Evolutionary conservation across 35 echinoderm and acorn worm genomes (phyloP).

Genomic region (Patiria miniata): DNA sequence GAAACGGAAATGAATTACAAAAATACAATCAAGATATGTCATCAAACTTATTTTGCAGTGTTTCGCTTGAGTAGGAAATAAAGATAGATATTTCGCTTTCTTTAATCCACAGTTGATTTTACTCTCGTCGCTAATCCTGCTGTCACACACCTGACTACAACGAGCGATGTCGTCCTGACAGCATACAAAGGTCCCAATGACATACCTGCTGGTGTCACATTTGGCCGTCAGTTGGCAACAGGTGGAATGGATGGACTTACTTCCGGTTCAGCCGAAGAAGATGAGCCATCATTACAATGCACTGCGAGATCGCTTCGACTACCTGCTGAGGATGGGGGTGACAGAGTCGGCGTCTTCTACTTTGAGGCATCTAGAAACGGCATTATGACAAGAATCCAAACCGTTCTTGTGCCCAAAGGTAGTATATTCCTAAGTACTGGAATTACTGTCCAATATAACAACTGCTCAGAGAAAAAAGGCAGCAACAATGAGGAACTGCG

Average conservation of each 20-base stretch:
- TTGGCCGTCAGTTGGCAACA: not conserved
- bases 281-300: not conserved
- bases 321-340: not conserved
- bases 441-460: too few relatives aligned
- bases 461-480: too few relatives aligned
- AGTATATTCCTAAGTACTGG: too few relatives aligned
- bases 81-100: not conserved
- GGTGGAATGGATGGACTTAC: conserved; percentile 2
- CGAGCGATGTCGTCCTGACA: not conserved
- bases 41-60: too few relatives aligned
- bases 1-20: too few relatives aligned
- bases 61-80: too few relatives aligned
- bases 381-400: not conserved
- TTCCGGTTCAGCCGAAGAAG: not conserved
- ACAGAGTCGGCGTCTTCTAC: conserved; percentile 11
- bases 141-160: not conserved
- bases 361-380: not conserved
- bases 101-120: not conserved
- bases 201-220: not conserved
- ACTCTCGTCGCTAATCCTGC: not conserved
- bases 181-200: not conserved
- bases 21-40: too few relatives aligned
- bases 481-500: too few relatives aligned
- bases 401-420: not conserved
- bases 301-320: not conserved